Evolutionary conservation across 2,113 vertebrate genomes (phyloP), one percentile per base, ranked within the genome.

Genomic region (Chascanopsetta lugubris): DNA sequence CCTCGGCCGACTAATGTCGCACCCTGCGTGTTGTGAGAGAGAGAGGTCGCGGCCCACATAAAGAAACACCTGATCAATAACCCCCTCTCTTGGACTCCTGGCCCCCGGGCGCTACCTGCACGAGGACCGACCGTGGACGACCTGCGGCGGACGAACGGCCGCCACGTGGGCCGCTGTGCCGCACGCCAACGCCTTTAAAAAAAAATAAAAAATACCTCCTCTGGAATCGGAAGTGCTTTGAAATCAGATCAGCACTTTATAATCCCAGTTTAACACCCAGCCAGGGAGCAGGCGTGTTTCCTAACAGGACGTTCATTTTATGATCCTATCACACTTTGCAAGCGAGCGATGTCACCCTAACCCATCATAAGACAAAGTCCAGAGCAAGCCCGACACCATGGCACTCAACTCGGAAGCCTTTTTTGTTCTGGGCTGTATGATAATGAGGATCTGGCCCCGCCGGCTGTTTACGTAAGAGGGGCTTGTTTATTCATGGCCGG

Each of bases 401-500:
- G 78, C 75, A 75, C 69, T 85, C 53, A 53, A 43, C 51, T 82
- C 7, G 42, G 53, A 80, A 61, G 36, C 25, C 56, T 57, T 77
- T 57, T 77, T 89, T 89, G 87, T 90, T 75, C 36, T 29, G 49
- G 47, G 40, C 68, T 27, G 43, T 81, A 73, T 79, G 68, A 80
- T 91, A 85, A 91, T 90, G 74, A n/a, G 82, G 85, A 80, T 36
- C 70, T 61, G 70, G 66, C 46, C 68, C 55, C 59, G 78, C 47
- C 30, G 8, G 68, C 73, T 42, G 71, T 90, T 90, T 92, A 90
- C 76, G 85, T 89, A 92, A 92, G 81, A 86, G 48, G 75, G 63
- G 48, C 76, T 79, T 90, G 89, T 89, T 90, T 82, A 88, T 90
- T 90, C 89, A 89, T 72, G 55, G 36, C n/a, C 73, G 65, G 69